These are phyloP conservation scores for Drosophila auraria DNA, from an alignment of 1,140 invertebrate species.

Conservation along the genomic window DNA sequence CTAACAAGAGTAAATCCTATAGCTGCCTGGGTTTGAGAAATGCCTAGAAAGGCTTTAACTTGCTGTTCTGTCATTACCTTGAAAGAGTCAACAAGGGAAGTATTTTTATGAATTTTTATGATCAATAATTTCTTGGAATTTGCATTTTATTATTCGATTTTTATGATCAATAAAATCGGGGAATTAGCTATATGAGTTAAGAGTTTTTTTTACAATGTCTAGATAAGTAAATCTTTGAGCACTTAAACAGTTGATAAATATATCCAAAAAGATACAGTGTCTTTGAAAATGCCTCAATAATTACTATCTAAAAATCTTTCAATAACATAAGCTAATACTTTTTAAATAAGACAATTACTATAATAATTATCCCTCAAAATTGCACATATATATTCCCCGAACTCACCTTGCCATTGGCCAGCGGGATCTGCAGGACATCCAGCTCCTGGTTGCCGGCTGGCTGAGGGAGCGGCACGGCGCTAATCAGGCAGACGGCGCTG, in stretches of 20 bases:
- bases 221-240: not conserved
- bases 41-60: not conserved
- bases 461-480: conserved; percentile 73
- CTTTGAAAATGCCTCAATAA: not conserved
- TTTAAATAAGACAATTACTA: too few species aligned
- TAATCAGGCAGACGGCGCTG: conserved; percentile 66
- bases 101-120: not conserved
- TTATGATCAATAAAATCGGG: not conserved
- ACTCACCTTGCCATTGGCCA: conserved; percentile 83
- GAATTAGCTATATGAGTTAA: not conserved
- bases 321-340: too few species aligned
- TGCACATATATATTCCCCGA: too few species aligned
- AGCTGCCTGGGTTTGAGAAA: not conserved
- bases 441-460: conserved; percentile 73
- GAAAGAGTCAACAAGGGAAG: not conserved
- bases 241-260: not conserved
- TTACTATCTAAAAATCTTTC: not conserved
- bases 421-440: conserved; percentile 79
- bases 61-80: conserved; percentile 7
- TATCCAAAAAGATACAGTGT: not conserved
- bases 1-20: not conserved
- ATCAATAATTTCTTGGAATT: not conserved
- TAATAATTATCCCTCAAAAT: too few species aligned
- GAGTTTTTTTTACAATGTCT: not conserved
- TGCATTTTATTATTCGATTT: not conserved